A percentile compares a stretch with the other conserved stretches of the same genome.
These are phyloP conservation scores for Rynchops niger DNA, from an alignment of 2,113 vertebrate species.

Conservation along the genomic window DNA sequence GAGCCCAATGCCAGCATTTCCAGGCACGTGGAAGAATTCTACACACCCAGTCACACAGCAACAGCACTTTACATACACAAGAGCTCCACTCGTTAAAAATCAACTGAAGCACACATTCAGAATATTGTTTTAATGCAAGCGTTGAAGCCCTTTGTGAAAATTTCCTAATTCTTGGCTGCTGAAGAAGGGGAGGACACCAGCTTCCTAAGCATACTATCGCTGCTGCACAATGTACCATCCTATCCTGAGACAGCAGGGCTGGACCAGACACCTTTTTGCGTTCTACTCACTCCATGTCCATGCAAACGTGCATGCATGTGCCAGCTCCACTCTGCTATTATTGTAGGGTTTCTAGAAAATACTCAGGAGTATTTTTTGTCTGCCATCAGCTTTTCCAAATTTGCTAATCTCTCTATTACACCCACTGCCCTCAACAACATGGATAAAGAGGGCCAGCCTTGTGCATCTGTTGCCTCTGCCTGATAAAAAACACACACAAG, in stretches of 20 bases:
- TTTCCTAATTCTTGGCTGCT: not conserved
- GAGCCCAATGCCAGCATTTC: not conserved
- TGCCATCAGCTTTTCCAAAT: not conserved
- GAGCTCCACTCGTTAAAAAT: not conserved
- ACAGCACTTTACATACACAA: not conserved
- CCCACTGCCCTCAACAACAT: not conserved
- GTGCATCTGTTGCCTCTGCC: not conserved
- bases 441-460: not conserved
- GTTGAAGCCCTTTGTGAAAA: not conserved
- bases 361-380: not conserved
- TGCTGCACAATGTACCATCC: not conserved
- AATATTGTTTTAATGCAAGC: not conserved
- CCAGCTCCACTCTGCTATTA: not conserved
- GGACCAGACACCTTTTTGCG: accelerated
- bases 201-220: not conserved
- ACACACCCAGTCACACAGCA: not conserved
- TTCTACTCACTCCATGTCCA: not conserved
- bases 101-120: not conserved
- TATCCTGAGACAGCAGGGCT: not conserved
- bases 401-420: not conserved
- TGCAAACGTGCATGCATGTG: not conserved
- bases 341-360: not conserved
- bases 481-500: not conserved
- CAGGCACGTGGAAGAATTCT: not conserved
- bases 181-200: not conserved